Conservation (phyloP, 2,113 vertebrate genomes). For the Archilochus colubris region DNA sequence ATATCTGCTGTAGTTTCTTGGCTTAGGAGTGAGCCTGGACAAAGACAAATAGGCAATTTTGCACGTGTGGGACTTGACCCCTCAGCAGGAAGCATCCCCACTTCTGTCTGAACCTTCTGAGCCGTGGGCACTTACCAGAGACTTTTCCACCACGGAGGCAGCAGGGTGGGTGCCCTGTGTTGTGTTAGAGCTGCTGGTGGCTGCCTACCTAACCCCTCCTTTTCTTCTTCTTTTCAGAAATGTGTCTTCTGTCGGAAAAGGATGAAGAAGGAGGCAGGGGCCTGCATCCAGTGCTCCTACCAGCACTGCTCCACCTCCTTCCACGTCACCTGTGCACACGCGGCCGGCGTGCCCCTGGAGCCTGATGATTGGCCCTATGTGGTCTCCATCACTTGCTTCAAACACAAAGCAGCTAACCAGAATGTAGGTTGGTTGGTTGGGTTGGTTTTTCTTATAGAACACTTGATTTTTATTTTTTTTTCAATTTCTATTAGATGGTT, state of each 20-base stretch:
- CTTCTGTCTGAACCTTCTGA: background rate
- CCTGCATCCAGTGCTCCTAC: constrained; percentile 93
- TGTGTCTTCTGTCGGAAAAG: constrained; percentile 90
- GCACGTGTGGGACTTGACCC: background rate
- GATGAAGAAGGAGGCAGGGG: constrained; percentile 81
- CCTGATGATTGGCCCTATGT: constrained; percentile 96
- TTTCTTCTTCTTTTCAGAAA: constrained; percentile 75
- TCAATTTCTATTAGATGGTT: too few relatives aligned
- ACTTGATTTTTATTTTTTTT: background rate
- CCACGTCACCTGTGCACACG: constrained; percentile 94
- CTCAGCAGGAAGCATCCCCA: accelerated
- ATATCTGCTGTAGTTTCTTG: background rate
- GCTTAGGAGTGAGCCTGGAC: accelerated
- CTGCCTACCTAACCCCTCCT: background rate
- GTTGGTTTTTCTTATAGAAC: background rate
- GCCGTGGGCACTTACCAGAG: accelerated
- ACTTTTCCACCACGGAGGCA: accelerated
- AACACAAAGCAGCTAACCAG: constrained; percentile 78
- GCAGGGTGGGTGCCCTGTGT: accelerated
- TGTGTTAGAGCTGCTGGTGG: accelerated
- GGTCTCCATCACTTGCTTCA: constrained; percentile 94
- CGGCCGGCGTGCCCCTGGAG: constrained; percentile 89
- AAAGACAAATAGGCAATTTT: accelerated
- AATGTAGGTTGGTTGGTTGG: constrained; percentile 62
- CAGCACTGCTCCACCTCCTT: constrained; percentile 96